Conservation (phyloP, 2,888 invertebrate species). For the Tenthredo mesomela region DNA sequence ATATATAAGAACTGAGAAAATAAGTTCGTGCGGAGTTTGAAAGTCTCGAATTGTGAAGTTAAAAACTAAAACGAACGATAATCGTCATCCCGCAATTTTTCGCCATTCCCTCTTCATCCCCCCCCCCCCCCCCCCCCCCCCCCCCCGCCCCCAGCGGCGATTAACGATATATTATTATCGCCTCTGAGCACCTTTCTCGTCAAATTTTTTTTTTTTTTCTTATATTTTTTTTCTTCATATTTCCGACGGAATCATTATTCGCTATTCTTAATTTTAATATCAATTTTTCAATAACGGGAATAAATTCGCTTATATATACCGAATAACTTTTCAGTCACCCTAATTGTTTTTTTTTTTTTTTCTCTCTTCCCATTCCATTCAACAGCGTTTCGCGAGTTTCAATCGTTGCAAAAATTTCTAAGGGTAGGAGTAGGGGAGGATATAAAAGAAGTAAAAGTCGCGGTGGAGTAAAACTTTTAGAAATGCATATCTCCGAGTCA, state of each 20-base stretch:
- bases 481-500: neutral
- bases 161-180: neutral
- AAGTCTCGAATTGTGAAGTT: slow-evolving; percentile 14
- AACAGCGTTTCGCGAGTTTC: neutral
- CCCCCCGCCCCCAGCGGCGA: no score
- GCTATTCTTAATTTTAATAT: neutral
- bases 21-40: neutral
- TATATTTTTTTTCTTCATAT: neutral
- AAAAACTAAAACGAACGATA: slow-evolving; percentile 1
- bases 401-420: neutral
- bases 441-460: neutral
- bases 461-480: neutral
- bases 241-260: neutral
- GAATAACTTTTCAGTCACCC: no score
- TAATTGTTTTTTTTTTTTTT: neutral
- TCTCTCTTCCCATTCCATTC: neutral
- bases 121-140: no score
- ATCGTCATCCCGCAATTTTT: neutral
- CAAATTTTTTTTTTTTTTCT: neutral
- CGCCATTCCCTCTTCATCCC: neutral
- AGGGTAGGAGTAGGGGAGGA: neutral
- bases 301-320: neutral
- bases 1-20: neutral
- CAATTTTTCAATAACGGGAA: neutral
- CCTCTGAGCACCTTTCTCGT: neutral